Evolutionary conservation across 2,113 vertebrate genomes (phyloP).

Genomic region (Platycercus adscitus): DNA sequence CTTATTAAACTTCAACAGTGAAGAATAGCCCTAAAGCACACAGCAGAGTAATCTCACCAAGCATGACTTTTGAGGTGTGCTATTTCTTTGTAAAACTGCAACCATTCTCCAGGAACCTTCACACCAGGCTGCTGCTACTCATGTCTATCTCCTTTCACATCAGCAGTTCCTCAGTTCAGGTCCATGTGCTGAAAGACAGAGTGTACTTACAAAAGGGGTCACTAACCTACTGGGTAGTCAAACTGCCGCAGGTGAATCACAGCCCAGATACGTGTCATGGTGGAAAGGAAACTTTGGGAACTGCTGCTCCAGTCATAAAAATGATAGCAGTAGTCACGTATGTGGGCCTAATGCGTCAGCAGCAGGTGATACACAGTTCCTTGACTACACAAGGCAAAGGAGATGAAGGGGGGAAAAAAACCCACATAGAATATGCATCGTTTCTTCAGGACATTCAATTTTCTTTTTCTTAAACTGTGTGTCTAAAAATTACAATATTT

Average conservation of each 20-base stretch:
- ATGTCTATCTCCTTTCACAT: background rate
- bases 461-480: background rate
- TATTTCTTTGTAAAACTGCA: background rate
- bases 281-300: background rate
- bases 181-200: background rate
- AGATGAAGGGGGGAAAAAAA: background rate
- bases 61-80: background rate
- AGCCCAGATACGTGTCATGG: background rate
- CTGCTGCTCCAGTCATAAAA: background rate
- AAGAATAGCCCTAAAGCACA: background rate
- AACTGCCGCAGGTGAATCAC: background rate
- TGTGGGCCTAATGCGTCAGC: background rate
- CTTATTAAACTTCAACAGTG: background rate
- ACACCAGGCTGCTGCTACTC: background rate
- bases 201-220: background rate
- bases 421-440: background rate
- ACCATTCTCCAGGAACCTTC: background rate
- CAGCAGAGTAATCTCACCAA: background rate
- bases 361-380: background rate
- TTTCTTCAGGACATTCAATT: background rate
- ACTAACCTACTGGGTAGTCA: accelerated
- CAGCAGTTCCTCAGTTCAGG: background rate
- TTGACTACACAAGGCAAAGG: background rate
- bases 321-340: background rate
- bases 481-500: background rate